Evolutionary conservation across 23 tunicate genomes (phyloP).

Genomic region (Phallusia fumigata): DNA sequence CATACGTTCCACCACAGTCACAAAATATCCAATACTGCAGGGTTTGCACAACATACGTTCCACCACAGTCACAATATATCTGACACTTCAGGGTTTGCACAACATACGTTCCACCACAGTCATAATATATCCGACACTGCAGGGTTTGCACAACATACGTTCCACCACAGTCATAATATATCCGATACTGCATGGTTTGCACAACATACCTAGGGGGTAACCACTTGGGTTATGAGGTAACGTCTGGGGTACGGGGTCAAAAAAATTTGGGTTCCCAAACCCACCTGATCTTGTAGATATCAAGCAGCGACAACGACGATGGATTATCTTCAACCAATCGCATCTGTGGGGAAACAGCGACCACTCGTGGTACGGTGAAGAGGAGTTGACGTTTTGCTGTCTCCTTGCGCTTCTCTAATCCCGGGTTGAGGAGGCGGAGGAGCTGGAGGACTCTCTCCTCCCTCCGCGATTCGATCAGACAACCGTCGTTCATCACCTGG

Average conservation of each 20-base stretch:
- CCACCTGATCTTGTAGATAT: constrained; percentile 86
- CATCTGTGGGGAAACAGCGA: constrained; percentile 95
- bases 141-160: constrained; percentile 97
- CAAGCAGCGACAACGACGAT: constrained; percentile 75
- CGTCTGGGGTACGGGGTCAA: too few relatives aligned
- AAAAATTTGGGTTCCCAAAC: not conserved
- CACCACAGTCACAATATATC: constrained; percentile 69
- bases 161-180: constrained; percentile 16
- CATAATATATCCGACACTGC: constrained; percentile 17
- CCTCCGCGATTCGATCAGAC: constrained; percentile 88
- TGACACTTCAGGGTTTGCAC: constrained; percentile 74
- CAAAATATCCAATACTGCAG: not conserved
- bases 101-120: constrained; percentile 71
- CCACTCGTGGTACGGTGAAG: constrained; percentile 91
- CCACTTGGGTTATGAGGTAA: too few relatives aligned
- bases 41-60: not conserved
- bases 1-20: constrained; percentile 74
- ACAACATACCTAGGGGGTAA: too few relatives aligned
- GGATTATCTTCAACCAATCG: constrained; percentile 90
- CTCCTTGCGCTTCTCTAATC: constrained; percentile 87
- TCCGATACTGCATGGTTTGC: not conserved
- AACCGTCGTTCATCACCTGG: constrained; percentile 96
- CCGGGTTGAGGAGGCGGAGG: constrained; percentile 86
- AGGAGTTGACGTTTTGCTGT: constrained; percentile 91
- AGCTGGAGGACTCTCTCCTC: constrained; percentile 97